Evolutionary conservation across 2,113 vertebrate genomes (phyloP).

Genomic region (Rhagologus leucostigma): DNA sequence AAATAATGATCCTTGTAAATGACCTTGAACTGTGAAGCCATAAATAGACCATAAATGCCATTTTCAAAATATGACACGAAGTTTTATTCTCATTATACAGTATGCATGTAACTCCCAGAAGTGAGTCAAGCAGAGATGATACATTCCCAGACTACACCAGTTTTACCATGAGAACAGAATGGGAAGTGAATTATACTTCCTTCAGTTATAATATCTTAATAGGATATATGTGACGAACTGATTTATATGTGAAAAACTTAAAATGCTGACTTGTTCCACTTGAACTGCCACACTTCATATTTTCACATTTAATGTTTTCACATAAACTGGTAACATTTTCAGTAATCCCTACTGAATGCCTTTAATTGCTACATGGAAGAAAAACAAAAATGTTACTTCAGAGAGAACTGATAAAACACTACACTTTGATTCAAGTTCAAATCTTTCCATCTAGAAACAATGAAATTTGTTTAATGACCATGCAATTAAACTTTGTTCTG

Average conservation of each 20-base stretch:
- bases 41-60: neutral
- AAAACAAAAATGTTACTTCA: neutral
- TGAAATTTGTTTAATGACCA: neutral
- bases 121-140: neutral
- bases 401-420: neutral
- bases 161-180: neutral
- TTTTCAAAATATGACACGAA: neutral
- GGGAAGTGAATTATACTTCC: neutral
- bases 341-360: neutral
- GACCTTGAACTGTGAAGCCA: neutral
- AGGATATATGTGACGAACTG: neutral
- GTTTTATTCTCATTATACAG: neutral
- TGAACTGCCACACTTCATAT: neutral
- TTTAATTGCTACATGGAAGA: neutral
- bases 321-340: neutral
- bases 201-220: neutral
- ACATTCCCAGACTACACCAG: neutral
- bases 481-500: neutral
- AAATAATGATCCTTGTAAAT: neutral
- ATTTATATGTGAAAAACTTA: neutral
- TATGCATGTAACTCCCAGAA: neutral
- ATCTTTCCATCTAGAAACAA: neutral
- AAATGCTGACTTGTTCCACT: neutral
- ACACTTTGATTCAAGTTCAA: accelerated
- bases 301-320: neutral